These are phyloP conservation scores for Volucella bombylans DNA, from an alignment of 2,888 invertebrate genomes.

Conservation along the genomic window DNA sequence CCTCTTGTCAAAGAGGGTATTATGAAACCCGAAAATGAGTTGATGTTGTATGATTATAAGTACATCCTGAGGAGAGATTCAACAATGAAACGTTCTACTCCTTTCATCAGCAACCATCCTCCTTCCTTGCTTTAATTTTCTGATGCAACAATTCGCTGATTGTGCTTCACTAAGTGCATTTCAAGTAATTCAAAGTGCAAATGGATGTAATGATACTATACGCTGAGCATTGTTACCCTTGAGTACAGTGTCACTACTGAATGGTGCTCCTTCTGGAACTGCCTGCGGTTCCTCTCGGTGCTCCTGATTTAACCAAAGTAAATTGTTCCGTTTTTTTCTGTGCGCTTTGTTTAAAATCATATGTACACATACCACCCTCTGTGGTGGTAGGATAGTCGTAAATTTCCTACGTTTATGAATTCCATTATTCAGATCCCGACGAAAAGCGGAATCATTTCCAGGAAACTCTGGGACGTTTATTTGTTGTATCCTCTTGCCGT, in stretches of 20 bases:
- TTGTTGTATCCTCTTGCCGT: neutral
- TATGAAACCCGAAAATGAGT: slow-evolving; percentile 3
- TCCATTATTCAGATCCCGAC: slow-evolving; percentile 47
- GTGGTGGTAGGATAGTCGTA: slow-evolving; percentile 24
- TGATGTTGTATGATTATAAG: slow-evolving; percentile 3
- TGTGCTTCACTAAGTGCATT: slow-evolving; percentile 59
- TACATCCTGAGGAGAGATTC: neutral
- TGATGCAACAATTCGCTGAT: slow-evolving; percentile 54
- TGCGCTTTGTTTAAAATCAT: neutral
- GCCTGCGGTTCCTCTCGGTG: neutral
- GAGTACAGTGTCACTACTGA: slow-evolving; percentile 1
- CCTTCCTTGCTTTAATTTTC: neutral
- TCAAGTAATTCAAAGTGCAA: slow-evolving; percentile 59
- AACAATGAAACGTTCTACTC: slow-evolving; percentile 25
- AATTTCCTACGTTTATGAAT: slow-evolving; percentile 33
- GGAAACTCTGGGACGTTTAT: slow-evolving; percentile 16
- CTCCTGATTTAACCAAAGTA: neutral
- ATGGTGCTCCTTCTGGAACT: neutral
- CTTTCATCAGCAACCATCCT: neutral
- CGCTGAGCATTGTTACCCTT: slow-evolving; percentile 17
- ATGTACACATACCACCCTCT: neutral
- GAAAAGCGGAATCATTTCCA: slow-evolving; percentile 26
- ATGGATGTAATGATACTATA: slow-evolving; percentile 63
- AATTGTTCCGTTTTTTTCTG: slow-evolving; percentile 34
- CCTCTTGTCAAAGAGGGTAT: neutral